A percentile compares a stretch with the other conserved stretches of the same genome.
Conservation (phyloP, 2,797 vertebrate genomes). For the Serranus cabrilla region DNA sequence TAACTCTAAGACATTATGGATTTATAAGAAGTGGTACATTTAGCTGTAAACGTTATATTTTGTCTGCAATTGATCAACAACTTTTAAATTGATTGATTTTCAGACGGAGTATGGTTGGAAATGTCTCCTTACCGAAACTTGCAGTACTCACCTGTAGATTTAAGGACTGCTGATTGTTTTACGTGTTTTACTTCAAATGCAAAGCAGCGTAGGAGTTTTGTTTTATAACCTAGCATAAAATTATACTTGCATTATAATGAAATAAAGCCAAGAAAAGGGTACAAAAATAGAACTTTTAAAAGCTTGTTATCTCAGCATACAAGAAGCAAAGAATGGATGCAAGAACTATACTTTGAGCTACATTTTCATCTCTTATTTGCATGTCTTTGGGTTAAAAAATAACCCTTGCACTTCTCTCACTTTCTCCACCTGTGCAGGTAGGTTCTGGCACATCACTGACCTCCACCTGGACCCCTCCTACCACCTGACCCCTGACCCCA, state of each 20-base stretch:
- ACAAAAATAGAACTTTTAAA: too few relatives aligned
- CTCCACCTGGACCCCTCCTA: conserved; percentile 96
- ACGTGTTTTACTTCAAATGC: neutral
- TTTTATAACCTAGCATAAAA: neutral
- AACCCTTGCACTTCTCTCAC: too few relatives aligned
- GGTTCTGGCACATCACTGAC: conserved; percentile 97
- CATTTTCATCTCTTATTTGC: neutral
- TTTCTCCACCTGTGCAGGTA: conserved; percentile 78
- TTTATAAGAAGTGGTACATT: accelerated
- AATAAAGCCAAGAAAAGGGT: too few relatives aligned
- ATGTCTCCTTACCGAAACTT: accelerated
- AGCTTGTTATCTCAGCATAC: too few relatives aligned
- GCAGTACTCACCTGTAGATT: neutral
- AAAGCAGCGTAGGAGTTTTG: neutral
- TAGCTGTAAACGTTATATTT: accelerated
- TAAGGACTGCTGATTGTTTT: neutral
- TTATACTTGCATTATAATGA: too few relatives aligned
- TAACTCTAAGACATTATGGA: accelerated
- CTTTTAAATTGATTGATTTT: accelerated
- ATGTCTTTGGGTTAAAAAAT: neutral
- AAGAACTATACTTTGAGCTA: too few relatives aligned
- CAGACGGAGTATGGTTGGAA: conserved; percentile 13
- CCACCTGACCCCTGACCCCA: conserved; percentile 89
- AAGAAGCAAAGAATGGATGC: too few relatives aligned
- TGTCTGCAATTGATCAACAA: neutral